Evolutionary conservation across 30 jellyfish, hydroid and myxozoan genomes (phyloP).

Genomic region (Cassiopea xamachana): DNA sequence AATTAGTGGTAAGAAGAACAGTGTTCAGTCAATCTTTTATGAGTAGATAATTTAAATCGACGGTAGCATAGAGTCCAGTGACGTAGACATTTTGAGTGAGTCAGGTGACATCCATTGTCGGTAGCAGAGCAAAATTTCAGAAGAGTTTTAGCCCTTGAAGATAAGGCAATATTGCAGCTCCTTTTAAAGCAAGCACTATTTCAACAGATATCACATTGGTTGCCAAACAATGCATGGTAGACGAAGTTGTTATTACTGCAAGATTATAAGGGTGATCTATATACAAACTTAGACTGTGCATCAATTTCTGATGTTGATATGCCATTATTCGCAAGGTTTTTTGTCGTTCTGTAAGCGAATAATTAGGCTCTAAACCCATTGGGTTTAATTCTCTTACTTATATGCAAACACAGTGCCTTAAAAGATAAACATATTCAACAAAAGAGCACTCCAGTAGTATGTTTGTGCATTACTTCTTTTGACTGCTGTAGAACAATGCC

Average conservation of each 20-base stretch:
- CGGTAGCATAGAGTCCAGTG: too few relatives aligned
- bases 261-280: neutral
- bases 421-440: neutral
- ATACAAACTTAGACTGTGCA: conserved; percentile 1
- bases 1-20: too few relatives aligned
- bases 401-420: neutral
- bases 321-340: neutral
- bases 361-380: conserved; percentile 6
- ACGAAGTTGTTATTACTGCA: neutral
- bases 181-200: neutral
- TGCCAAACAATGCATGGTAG: neutral
- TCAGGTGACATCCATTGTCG: too few relatives aligned
- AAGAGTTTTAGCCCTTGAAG: too few relatives aligned
- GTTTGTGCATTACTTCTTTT: neutral
- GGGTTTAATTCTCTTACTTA: neutral
- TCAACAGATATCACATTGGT: neutral
- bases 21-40: too few relatives aligned
- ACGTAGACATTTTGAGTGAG: too few relatives aligned
- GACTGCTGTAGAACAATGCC: conserved; percentile 9
- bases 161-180: neutral
- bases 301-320: neutral
- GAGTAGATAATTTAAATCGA: too few relatives aligned
- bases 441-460: neutral
- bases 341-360: conserved; percentile 25
- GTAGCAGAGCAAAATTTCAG: too few relatives aligned